Evolutionary conservation across 2,113 vertebrate species (phyloP).

Genomic region (Poeciliopsis occidentalis): DNA sequence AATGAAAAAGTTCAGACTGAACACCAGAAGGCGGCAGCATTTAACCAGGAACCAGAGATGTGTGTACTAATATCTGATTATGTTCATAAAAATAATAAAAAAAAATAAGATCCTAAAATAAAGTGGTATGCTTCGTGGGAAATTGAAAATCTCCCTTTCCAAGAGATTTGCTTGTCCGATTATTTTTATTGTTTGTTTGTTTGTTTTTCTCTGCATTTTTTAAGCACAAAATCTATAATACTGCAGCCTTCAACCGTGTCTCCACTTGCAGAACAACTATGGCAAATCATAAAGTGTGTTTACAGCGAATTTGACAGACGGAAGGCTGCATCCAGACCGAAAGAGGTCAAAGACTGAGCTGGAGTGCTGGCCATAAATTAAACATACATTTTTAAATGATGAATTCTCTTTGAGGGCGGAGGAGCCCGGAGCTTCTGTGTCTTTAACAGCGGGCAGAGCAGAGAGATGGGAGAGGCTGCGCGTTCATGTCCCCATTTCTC

Average conservation of each 20-base stretch:
- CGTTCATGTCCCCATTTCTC: conserved; percentile 71
- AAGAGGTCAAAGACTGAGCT: conserved; percentile 67
- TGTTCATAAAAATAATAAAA: not conserved
- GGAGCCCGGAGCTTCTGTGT: conserved; percentile 57
- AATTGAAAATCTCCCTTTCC: not conserved
- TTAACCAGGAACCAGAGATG: conserved; percentile 20
- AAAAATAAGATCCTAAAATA: not conserved
- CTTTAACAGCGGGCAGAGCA: conserved; percentile 75
- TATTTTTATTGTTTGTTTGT: not conserved
- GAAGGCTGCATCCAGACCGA: conserved; percentile 30
- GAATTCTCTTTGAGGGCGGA: conserved; percentile 61
- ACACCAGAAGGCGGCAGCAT: conserved; percentile 58
- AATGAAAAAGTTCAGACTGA: not conserved
- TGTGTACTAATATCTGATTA: no score
- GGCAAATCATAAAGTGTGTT: not conserved
- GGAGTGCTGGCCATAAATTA: conserved; percentile 61
- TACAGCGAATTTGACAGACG: conserved; percentile 24
- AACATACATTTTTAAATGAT: conserved; percentile 73
- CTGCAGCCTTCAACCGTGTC: not conserved
- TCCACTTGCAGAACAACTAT: not conserved
- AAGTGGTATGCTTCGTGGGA: not conserved
- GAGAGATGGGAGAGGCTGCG: conserved; percentile 82
- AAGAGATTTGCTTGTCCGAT: no score
- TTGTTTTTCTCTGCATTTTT: not conserved
- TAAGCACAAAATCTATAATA: not conserved